A percentile compares a stretch with the other conserved stretches of the same genome.
These are phyloP conservation scores for Eristalinus aeneus DNA, from an alignment of 2,888 invertebrate species.

Conservation along the genomic window DNA sequence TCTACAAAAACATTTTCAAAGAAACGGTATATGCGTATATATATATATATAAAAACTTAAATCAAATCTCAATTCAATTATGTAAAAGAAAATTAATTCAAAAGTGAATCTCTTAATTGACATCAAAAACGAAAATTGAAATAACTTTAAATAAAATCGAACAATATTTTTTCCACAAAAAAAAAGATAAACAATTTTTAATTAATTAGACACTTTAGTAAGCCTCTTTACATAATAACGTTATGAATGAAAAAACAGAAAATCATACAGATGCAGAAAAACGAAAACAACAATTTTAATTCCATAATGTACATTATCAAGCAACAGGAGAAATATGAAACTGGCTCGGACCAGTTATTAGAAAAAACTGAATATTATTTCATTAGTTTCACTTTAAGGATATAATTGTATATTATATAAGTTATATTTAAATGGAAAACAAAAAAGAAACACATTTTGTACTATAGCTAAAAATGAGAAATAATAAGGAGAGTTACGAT, in stretches of 20 bases:
- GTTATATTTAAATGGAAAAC: constrained; percentile 31
- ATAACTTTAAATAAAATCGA: constrained; percentile 12
- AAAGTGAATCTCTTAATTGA: constrained; percentile 28
- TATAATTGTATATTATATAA: constrained; percentile 59
- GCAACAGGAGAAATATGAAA: constrained; percentile 7
- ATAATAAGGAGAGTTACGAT: constrained; percentile 54
- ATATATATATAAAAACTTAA: constrained; percentile 32
- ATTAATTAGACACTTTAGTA: constrained; percentile 46
- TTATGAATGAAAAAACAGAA: constrained; percentile 18
- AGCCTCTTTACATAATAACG: constrained; percentile 47
- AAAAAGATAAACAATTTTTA: constrained; percentile 35
- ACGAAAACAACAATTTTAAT: constrained; percentile 24
- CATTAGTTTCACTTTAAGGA: constrained; percentile 46
- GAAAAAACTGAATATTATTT: constrained; percentile 19
- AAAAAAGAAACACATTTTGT: constrained; percentile 64
- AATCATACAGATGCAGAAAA: constrained; percentile 15
- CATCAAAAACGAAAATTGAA: constrained; percentile 13
- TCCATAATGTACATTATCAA: constrained; percentile 59
- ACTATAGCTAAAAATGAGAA: constrained; percentile 65
- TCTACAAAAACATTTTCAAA: constrained; percentile 30
- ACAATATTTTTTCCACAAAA: constrained; percentile 36
- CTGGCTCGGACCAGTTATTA: neutral
- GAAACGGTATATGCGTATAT: constrained; percentile 17
- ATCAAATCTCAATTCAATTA: constrained; percentile 50
- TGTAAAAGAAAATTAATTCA: constrained; percentile 40